Evolutionary conservation across 1,140 invertebrate genomes (phyloP), one percentile per base, ranked within the genome.

Genomic region (Nymphalis io): DNA sequence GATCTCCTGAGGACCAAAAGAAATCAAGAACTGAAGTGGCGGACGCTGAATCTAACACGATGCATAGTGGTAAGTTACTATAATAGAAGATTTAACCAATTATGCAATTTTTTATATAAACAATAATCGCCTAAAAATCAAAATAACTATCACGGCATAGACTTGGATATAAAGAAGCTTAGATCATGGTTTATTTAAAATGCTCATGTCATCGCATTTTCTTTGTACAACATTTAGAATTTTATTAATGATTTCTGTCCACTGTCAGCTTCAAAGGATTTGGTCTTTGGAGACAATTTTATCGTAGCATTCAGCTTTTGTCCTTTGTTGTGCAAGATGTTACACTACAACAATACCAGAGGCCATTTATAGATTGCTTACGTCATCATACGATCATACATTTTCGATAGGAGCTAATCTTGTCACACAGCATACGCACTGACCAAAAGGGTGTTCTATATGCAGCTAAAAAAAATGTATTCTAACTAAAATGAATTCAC

Each of bases 1-100:
- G 91, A 0, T 94, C 93, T 15, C 92, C 93, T 46, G 93, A 94
- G 67, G 93, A 94, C 68, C 89, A 92, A 65, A 96, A 96, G 88
- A 96, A 95, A 79, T 94, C 94, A 27, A 94, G 96, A 85, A 96
- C 95, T 40, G 95, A 96, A 87, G 94, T 96, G 15, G 96, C 95
- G 51, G 96, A 98, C 85, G 96, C 96, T 44, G 96, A 97, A 88
- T 96, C 96, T 38, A 98, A 97, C 85, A 97, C 96, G 66, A 95
- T 96, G 84, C 95, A 97, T 90, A 96, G 96, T 89, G 96, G 96
- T 97, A 92, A 96, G 95, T 93, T 60, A 59, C 33, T 51, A 55
- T n/a, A 15, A 55, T 8, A 51, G 2, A 48, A 11, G 18, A 51
- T 12, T 21, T 16, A 8, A 20, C 18, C 1, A 51, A 11, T n/a